A percentile compares a stretch with the other conserved stretches of the same genome.
Evolutionary conservation across 1,140 invertebrate species (phyloP).

Genomic region (Harpegnathos saltator): DNA sequence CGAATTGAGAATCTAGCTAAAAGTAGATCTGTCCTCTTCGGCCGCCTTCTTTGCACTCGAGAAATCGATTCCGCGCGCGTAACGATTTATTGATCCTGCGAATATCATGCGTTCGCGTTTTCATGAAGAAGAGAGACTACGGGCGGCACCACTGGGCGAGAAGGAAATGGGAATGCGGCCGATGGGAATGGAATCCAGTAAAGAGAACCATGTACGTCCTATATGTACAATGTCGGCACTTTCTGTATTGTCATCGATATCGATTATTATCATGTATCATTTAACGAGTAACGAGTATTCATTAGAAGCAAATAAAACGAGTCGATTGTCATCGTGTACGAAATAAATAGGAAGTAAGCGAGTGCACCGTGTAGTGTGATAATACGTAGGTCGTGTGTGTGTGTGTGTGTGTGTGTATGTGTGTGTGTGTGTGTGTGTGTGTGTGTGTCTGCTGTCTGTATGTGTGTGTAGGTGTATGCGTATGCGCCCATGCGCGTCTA

Average conservation of each 20-base stretch:
- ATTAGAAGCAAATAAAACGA: conserved; percentile 18
- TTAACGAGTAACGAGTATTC: conserved; percentile 15
- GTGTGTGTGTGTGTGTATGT: too few relatives aligned
- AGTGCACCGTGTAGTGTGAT: conserved; percentile 38
- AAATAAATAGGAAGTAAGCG: conserved; percentile 32
- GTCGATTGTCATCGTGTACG: conserved; percentile 18
- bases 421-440: too few relatives aligned
- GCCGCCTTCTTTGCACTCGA: not conserved
- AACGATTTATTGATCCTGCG: too few relatives aligned
- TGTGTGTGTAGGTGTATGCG: too few relatives aligned
- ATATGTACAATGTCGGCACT: conserved; percentile 36
- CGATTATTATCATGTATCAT: conserved; percentile 33
- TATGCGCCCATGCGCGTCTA: conserved; percentile 6
- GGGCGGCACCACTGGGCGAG: not conserved
- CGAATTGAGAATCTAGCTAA: conserved; percentile 24
- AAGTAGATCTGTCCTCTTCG: conserved; percentile 30
- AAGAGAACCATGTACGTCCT: conserved; percentile 25
- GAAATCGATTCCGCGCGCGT: too few relatives aligned
- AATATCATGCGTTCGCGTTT: not conserved
- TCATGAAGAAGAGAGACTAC: not conserved
- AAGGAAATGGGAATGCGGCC: not conserved
- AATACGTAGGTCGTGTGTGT: conserved; percentile 34
- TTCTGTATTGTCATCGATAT: conserved; percentile 26
- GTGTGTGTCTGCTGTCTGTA: too few relatives aligned
- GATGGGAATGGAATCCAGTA: conserved; percentile 4